Evolutionary conservation across 2,888 invertebrate species (phyloP).

Genomic region (Antheraea yamamai): DNA sequence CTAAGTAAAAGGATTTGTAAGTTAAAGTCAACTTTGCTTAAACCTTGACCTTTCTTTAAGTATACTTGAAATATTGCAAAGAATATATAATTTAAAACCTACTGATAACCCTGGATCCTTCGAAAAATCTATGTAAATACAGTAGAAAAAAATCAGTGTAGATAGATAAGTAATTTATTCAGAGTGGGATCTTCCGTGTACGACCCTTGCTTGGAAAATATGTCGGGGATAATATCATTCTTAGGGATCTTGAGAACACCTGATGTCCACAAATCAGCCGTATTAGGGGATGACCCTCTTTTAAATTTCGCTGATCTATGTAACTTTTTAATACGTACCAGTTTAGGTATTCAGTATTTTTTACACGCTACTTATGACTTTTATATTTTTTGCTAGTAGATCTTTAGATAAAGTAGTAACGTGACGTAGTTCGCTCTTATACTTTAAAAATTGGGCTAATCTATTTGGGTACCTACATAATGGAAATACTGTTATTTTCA

Average conservation of each 20-base stretch:
- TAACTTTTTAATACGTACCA: not conserved
- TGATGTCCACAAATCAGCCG: slow-evolving; percentile 62
- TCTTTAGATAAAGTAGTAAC: not conserved
- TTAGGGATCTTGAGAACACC: slow-evolving; percentile 73
- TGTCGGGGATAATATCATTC: slow-evolving; percentile 73
- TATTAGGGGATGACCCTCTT: slow-evolving; percentile 13
- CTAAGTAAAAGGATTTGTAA: not conserved
- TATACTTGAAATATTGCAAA: slow-evolving; percentile 10
- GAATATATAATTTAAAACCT: slow-evolving; percentile 21
- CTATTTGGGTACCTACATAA: not conserved
- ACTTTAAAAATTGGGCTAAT: not conserved
- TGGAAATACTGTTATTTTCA: too few relatives aligned
- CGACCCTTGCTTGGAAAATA: slow-evolving; percentile 67
- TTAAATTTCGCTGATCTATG: slow-evolving; percentile 22
- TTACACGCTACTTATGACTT: not conserved
- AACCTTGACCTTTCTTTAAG: slow-evolving; percentile 15
- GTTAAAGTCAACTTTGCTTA: not conserved
- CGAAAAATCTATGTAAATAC: slow-evolving; percentile 45
- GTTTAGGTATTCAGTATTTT: not conserved
- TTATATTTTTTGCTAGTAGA: not conserved
- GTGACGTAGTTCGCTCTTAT: not conserved
- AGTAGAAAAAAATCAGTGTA: slow-evolving; percentile 48
- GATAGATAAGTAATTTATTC: slow-evolving; percentile 72
- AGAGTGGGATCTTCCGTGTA: slow-evolving; percentile 59
- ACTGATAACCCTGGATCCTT: slow-evolving; percentile 16